Evolutionary conservation across 2,113 vertebrate species (phyloP).

Genomic region (Heteronetta atricapilla): DNA sequence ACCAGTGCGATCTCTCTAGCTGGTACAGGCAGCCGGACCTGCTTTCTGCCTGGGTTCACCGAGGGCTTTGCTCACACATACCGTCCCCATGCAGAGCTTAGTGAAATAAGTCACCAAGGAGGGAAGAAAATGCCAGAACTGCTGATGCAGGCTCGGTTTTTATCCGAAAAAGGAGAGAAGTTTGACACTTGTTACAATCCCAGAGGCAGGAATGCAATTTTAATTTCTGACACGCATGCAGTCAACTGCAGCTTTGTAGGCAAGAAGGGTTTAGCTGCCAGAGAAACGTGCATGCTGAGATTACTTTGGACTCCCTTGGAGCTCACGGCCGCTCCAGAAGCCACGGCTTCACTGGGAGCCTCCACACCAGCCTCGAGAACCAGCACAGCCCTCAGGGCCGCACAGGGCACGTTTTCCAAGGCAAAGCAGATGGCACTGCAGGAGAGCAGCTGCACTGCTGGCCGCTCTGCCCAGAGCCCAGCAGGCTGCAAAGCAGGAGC

Average conservation of each 20-base stretch:
- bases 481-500: no score
- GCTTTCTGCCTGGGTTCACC: background rate
- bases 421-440: accelerated
- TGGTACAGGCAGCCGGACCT: no score
- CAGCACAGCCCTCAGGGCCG: background rate
- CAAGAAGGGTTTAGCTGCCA: background rate
- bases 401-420: accelerated
- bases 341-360: accelerated
- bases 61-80: background rate
- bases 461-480: background rate
- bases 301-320: background rate
- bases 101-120: background rate
- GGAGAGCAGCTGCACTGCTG: background rate
- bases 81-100: background rate
- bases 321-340: background rate
- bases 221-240: background rate
- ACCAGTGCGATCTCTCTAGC: no score
- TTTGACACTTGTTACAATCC: background rate
- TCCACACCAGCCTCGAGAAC: background rate
- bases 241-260: background rate
- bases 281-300: background rate
- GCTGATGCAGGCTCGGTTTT: background rate
- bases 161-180: background rate
- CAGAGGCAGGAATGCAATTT: background rate
- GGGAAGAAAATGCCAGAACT: background rate